Evolutionary conservation across 2,113 vertebrate genomes (phyloP).

Genomic region (Gavia stellata): DNA sequence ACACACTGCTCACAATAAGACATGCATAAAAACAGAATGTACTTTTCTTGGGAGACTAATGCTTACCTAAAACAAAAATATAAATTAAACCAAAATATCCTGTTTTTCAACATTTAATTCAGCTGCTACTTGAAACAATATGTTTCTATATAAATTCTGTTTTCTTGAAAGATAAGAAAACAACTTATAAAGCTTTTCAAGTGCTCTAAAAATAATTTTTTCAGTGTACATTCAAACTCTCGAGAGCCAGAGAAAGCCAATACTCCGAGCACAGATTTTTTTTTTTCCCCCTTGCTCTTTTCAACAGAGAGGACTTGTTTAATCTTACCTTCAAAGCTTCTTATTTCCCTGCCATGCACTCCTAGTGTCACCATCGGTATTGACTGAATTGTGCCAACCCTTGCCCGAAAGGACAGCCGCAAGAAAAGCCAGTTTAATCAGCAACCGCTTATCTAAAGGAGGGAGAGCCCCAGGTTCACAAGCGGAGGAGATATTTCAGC

Average conservation of each 20-base stretch:
- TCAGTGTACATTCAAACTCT: not conserved
- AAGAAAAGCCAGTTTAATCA: not conserved
- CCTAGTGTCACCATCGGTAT: rapidly evolving
- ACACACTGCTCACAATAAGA: not conserved
- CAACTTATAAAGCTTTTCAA: not conserved
- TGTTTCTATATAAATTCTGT: not conserved
- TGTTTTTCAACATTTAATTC: not conserved
- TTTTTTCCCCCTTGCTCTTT: not conserved
- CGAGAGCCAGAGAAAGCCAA: not conserved
- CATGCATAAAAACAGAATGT: not conserved
- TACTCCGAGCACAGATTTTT: not conserved
- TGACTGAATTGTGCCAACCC: not conserved
- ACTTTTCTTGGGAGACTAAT: not conserved
- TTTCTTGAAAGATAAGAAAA: not conserved
- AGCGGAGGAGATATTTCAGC: slow-evolving; percentile 26
- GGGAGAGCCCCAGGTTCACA: not conserved
- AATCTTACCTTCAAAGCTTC: slow-evolving; percentile 9
- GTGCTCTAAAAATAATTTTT: not conserved
- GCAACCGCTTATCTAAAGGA: not conserved
- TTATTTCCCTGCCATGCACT: not conserved
- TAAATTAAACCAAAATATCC: not conserved
- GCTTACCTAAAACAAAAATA: not conserved
- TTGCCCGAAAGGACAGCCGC: not conserved
- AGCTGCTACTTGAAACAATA: not conserved
- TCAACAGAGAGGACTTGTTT: not conserved